Evolutionary conservation across 2,797 vertebrate genomes (phyloP).

Genomic region (Poecilia gillii): DNA sequence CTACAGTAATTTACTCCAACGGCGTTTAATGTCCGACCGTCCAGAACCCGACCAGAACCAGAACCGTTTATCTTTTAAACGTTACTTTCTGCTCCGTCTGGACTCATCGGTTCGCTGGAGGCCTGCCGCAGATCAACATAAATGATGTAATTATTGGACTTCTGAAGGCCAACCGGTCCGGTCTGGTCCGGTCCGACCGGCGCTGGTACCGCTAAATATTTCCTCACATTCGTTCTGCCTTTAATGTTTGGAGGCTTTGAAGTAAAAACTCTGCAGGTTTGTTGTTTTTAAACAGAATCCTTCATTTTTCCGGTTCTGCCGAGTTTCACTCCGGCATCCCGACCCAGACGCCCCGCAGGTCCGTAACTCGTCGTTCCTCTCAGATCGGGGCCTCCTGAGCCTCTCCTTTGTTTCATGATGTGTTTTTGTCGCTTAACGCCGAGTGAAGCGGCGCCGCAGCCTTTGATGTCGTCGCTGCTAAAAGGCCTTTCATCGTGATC

Average conservation of each 20-base stretch:
- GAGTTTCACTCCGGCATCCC: neutral
- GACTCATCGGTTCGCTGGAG: no score
- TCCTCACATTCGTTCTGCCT: neutral
- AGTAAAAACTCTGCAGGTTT: neutral
- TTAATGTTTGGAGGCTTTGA: neutral
- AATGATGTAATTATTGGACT: neutral
- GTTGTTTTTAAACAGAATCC: neutral
- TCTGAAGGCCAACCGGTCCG: neutral
- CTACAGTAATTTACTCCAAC: neutral
- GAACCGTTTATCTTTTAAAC: neutral
- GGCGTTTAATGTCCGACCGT: neutral
- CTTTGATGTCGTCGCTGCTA: constrained; percentile 44
- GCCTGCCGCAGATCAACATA: no score
- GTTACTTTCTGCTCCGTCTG: neutral
- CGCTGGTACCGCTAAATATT: neutral
- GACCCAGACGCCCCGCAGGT: neutral
- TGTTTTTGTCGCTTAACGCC: constrained; percentile 11
- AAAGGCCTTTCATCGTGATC: constrained; percentile 62
- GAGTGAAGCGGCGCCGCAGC: neutral
- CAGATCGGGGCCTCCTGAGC: neutral
- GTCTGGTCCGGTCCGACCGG: neutral
- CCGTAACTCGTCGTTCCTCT: constrained; percentile 11
- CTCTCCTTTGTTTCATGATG: constrained; percentile 21
- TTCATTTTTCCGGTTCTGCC: constrained; percentile 1
- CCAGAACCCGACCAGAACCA: neutral